Conservation (phyloP, 2,113 vertebrate genomes). For the Psephotus haematonotus region DNA sequence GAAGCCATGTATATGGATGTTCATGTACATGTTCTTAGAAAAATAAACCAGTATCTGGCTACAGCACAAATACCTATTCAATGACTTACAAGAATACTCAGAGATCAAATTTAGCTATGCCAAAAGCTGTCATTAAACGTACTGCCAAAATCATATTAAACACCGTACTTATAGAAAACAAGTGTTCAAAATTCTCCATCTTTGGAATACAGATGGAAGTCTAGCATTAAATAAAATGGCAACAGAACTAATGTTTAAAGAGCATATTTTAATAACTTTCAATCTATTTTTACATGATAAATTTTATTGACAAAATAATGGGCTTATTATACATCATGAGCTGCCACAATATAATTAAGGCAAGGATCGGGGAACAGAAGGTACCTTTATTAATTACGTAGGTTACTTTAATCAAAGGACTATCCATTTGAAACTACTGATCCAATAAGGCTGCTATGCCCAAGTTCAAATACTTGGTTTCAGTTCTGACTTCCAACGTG, state of each 20-base stretch:
- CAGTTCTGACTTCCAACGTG: neutral
- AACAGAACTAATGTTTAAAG: constrained; percentile 16
- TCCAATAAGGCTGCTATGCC: neutral
- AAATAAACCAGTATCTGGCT: constrained; percentile 46
- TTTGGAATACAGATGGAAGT: constrained; percentile 4
- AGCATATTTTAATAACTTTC: neutral
- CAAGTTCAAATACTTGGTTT: neutral
- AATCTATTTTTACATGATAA: constrained; percentile 46
- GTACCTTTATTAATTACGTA: neutral
- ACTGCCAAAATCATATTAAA: constrained; percentile 60
- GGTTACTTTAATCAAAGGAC: neutral
- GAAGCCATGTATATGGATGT: neutral
- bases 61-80: constrained; percentile 57
- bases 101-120: constrained; percentile 59
- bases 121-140: constrained; percentile 62
- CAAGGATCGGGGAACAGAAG: neutral
- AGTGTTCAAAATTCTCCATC: neutral
- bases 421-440: neutral
- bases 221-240: constrained; percentile 13
- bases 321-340: neutral
- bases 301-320: constrained; percentile 39
- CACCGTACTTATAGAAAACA: constrained; percentile 41
- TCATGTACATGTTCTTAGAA: neutral
- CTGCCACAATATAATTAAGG: neutral
- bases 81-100: constrained; percentile 38